Base-by-base conservation (phyloP, 2,888 invertebrate genomes). In the Toxonevra muliebris region DNA sequence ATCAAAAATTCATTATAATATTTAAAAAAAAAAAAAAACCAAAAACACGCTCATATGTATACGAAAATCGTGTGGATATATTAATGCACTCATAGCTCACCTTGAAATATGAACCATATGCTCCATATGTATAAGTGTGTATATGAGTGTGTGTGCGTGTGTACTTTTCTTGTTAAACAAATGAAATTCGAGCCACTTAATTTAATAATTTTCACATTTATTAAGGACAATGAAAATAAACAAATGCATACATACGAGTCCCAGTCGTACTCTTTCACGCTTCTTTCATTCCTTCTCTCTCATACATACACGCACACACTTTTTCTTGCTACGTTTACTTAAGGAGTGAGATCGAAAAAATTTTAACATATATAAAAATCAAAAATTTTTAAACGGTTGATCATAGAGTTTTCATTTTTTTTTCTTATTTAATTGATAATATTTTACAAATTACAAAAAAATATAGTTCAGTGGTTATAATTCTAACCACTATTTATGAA, bases 161-260 rank as follows among this genome's bases (percentile, higher is more conserved):
- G 40, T 30, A 8, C 30, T 5, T 55, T 19, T n/a, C n/a, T 55
- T 55, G 15, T 59, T 42, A 15, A 10, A 17, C 11, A 20, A 61
- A 30, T 52, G 52, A 19, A 61, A 61, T 61, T 52, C 12, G 52
- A 75, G 77, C 72, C 75, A 79, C 77, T 79, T 79, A 79, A 79
- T 79, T 77, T 79, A 79, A 77, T 77, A 79, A 79, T 79, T 79
- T 79, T 75, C 80, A 73, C 80, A 79, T 77, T 77, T 77, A 76
- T 79, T 78, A 74, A 78, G 74, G 75, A 74, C 75, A 77, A 75
- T 74, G 75, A 74, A 73, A 71, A 61, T 19, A 13, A 13, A 13
- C n/a, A 42, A 52, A 52, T 13, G 42, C 50, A 30, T 43, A 17
- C 15, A 54, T 30, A 40, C 20, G 48, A 50, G 61, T 13, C 20